Evolutionary conservation across 2,888 invertebrate species (phyloP).

Genomic region (Antheraea assamensis): DNA sequence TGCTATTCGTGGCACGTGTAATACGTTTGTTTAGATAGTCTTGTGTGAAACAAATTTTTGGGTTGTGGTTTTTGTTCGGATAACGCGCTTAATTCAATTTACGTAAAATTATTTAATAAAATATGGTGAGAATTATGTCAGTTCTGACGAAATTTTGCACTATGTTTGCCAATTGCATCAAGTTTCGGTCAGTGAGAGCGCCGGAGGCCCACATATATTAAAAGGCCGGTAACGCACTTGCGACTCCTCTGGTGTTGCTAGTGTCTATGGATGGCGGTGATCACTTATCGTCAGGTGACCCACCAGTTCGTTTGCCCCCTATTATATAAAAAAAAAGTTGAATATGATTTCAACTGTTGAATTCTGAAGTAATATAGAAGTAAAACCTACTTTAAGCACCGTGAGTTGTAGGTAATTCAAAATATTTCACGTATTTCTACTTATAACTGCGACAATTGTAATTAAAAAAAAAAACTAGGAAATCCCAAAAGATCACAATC

Average conservation of each 20-base stretch:
- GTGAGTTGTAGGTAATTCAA: neutral
- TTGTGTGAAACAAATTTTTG: conserved; percentile 8
- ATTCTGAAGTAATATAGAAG: neutral
- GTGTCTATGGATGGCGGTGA: too few relatives aligned
- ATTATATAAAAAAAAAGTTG: too few relatives aligned
- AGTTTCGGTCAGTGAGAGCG: too few relatives aligned
- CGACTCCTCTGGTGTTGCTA: too few relatives aligned
- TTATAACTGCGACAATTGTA: too few relatives aligned
- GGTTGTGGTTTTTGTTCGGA: neutral
- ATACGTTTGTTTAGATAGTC: neutral
- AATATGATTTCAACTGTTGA: neutral
- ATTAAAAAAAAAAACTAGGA: neutral
- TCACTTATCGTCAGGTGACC: too few relatives aligned
- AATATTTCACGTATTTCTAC: neutral
- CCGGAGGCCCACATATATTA: too few relatives aligned
- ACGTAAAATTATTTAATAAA: neutral
- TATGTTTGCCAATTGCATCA: neutral
- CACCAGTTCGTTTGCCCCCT: too few relatives aligned
- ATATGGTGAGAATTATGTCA: neutral
- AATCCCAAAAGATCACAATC: neutral
- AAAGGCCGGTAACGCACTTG: too few relatives aligned
- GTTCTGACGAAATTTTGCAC: neutral
- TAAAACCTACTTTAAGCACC: neutral
- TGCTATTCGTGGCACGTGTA: conserved; percentile 11
- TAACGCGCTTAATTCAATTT: neutral